phyloP scores from a whole-genome alignment of 2,797 vertebrate genomes.

The Momotus momota region DNA sequence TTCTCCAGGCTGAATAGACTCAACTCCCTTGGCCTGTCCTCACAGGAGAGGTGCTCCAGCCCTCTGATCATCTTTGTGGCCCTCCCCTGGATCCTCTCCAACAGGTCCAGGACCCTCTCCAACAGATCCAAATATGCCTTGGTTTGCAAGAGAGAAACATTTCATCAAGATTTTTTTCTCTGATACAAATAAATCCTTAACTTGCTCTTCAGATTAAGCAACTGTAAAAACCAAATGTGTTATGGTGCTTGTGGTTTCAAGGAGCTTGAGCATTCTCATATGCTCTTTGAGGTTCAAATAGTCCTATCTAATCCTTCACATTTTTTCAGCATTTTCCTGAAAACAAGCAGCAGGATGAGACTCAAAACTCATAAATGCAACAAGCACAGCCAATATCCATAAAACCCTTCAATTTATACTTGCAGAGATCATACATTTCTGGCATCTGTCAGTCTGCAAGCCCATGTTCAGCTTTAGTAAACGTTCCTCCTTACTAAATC shows the following conservation, averaged over 20 bases:
- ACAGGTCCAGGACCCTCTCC: no score
- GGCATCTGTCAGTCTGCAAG: not conserved
- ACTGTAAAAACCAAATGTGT: not conserved
- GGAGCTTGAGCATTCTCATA: not conserved
- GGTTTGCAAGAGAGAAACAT: not conserved
- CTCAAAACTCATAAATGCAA: not conserved
- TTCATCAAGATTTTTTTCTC: not conserved
- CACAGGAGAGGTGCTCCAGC: no score
- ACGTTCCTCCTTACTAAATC: not conserved
- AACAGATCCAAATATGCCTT: not conserved
- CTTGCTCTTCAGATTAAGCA: not conserved
- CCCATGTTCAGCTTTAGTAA: not conserved
- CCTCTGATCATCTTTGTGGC: no score
- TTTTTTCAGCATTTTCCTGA: not conserved
- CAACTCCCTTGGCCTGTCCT: no score
- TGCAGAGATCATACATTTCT: not conserved
- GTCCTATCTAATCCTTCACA: not conserved
- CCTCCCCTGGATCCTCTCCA: no score
- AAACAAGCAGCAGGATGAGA: not conserved
- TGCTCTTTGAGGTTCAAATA: not conserved
- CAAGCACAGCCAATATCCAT: not conserved
- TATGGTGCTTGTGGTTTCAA: not conserved
- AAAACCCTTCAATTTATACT: not conserved
- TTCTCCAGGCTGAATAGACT: no score
- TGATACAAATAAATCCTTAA: not conserved